These are phyloP conservation scores for Mystacides longicornis DNA, from an alignment of 2,888 invertebrate species.

Conservation along the genomic window DNA sequence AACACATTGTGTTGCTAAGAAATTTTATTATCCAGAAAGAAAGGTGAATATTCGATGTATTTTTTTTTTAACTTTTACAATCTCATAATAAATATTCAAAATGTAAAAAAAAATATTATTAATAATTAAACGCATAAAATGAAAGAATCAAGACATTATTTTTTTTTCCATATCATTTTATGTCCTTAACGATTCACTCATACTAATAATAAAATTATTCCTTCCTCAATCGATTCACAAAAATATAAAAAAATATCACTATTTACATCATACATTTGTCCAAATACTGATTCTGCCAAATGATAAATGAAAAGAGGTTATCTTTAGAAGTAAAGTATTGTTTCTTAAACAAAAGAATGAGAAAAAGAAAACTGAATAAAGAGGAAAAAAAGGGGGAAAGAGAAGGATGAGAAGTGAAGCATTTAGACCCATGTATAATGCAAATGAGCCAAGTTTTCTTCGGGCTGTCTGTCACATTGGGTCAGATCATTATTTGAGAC, in stretches of 20 bases:
- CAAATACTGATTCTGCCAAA: neutral
- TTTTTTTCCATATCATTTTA: neutral
- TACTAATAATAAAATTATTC: neutral
- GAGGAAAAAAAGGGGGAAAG: no score
- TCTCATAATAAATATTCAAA: neutral
- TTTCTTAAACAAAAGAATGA: no score
- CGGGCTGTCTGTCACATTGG: no score
- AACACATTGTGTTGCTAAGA: neutral
- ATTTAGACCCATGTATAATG: no score
- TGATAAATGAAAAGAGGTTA: no score
- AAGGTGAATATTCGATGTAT: neutral
- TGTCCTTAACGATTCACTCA: neutral
- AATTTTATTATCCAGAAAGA: neutral
- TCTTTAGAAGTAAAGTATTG: no score
- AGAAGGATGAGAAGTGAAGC: no score
- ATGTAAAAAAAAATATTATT: neutral
- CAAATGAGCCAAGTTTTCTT: no score
- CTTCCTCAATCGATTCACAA: neutral
- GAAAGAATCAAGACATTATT: no score
- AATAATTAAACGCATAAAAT: neutral
- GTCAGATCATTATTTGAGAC: no score
- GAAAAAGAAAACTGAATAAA: no score
- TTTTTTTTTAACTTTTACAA: neutral
- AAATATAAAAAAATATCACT: neutral
- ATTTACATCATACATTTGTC: neutral